phyloP scores from a whole-genome alignment of 2,888 invertebrate genomes.

The Eupsilia transversa region DNA sequence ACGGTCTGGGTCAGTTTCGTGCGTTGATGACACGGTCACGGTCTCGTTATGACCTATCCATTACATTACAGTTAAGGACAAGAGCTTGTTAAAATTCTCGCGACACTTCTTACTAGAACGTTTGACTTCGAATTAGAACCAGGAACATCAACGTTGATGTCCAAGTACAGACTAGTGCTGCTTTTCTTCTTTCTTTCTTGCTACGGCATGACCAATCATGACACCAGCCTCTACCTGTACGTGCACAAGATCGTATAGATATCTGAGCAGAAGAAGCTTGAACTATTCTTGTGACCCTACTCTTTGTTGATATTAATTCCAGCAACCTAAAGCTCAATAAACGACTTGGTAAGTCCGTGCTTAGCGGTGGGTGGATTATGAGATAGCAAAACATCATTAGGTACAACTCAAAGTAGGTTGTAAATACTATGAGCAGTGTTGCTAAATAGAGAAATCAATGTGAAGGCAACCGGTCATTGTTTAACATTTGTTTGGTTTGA shows the following conservation, averaged over 20 bases:
- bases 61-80: neutral
- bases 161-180: neutral
- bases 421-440: slow-evolving; percentile 14
- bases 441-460: slow-evolving; percentile 56
- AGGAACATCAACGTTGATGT: no score
- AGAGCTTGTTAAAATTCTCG: neutral
- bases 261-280: neutral
- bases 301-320: no score
- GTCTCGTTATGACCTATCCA: slow-evolving; percentile 6
- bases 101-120: neutral
- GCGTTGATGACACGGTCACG: slow-evolving; percentile 8
- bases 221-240: no score
- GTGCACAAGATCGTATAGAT: no score
- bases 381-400: slow-evolving; percentile 5
- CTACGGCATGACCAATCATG: neutral
- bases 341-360: neutral
- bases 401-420: neutral
- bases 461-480: slow-evolving; percentile 45
- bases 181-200: neutral
- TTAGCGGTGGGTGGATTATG: neutral
- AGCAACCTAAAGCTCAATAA: no score
- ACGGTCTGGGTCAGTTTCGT: slow-evolving; percentile 25
- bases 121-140: neutral
- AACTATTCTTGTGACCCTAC: neutral
- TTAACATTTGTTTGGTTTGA: slow-evolving; percentile 21